Percentiles rank a stretch among this genome's conserved stretches.
Conservation (phyloP, 2,888 invertebrate species). For the Zaprionus lineosus region DNA sequence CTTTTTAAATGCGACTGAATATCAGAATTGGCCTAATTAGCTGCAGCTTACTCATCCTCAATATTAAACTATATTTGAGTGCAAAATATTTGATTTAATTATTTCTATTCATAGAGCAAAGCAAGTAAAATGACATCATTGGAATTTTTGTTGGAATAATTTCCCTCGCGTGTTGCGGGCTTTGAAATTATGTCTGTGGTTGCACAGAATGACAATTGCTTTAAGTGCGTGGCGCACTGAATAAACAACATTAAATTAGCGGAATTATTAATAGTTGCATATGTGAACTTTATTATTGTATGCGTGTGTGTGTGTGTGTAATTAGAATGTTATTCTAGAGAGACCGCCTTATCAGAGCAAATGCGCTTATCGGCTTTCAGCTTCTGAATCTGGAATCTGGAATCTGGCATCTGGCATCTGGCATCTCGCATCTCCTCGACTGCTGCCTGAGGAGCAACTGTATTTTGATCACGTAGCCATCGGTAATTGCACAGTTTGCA, state of each 20-base stretch:
- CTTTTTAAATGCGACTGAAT: no score
- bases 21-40: neutral
- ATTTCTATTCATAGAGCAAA: constrained; percentile 30
- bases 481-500: constrained; percentile 16
- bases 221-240: constrained; percentile 56
- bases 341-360: constrained; percentile 31
- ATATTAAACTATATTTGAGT: neutral
- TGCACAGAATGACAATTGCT: constrained; percentile 43
- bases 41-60: no score
- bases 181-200: constrained; percentile 20
- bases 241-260: constrained; percentile 32
- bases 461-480: constrained; percentile 34
- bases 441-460: no score
- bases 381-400: constrained; percentile 1
- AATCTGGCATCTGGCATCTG: constrained; percentile 10
- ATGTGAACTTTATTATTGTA: neutral
- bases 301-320: constrained; percentile 10
- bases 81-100: no score
- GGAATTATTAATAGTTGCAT: constrained; percentile 42
- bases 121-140: constrained; percentile 68
- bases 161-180: constrained; percentile 43
- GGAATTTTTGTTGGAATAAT: constrained; percentile 46
- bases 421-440: neutral
- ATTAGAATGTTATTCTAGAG: constrained; percentile 42
- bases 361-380: constrained; percentile 42